phyloP scores from a whole-genome alignment of 2,888 invertebrate species.

The Nebria brevicollis region DNA sequence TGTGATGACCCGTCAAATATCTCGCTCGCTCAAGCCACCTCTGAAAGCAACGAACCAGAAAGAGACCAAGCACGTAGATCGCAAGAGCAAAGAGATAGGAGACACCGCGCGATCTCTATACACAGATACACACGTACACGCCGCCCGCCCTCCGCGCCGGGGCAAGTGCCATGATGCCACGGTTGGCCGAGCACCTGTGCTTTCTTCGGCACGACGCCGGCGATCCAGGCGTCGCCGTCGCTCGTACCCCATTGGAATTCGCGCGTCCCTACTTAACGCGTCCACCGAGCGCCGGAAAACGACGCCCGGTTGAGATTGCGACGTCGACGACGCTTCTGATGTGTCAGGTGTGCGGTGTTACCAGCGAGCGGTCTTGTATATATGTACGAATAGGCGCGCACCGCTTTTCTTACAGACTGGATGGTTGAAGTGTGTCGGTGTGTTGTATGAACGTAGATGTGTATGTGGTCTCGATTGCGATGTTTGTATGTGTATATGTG shows the following conservation, averaged over 20 bases:
- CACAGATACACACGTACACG: not conserved
- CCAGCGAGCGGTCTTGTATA: not conserved
- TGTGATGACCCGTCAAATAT: constrained; percentile 28
- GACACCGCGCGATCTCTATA: constrained; percentile 5
- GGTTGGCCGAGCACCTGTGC: constrained; percentile 17
- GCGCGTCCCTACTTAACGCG: constrained; percentile 10
- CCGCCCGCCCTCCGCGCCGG: constrained; percentile 2
- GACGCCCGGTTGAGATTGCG: not conserved
- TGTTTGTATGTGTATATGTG: not conserved
- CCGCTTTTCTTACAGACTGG: not conserved
- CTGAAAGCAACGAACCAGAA: not conserved
- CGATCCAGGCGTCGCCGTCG: constrained; percentile 11
- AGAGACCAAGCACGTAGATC: not conserved
- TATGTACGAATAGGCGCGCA: not conserved
- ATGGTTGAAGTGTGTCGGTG: not conserved
- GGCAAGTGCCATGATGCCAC: not conserved
- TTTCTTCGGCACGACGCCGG: not conserved
- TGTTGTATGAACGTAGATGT: not conserved
- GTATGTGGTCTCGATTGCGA: not conserved
- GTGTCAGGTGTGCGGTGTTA: constrained; percentile 6
- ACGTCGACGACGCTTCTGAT: constrained; percentile 12
- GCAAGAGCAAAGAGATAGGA: constrained; percentile 4
- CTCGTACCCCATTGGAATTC: not conserved
- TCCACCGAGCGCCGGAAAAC: constrained; percentile 12
- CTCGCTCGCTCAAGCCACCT: constrained; percentile 11